These are phyloP conservation scores for Ondatra zibethicus DNA, from an alignment of 2,113 vertebrate genomes.

Conservation along the genomic window DNA sequence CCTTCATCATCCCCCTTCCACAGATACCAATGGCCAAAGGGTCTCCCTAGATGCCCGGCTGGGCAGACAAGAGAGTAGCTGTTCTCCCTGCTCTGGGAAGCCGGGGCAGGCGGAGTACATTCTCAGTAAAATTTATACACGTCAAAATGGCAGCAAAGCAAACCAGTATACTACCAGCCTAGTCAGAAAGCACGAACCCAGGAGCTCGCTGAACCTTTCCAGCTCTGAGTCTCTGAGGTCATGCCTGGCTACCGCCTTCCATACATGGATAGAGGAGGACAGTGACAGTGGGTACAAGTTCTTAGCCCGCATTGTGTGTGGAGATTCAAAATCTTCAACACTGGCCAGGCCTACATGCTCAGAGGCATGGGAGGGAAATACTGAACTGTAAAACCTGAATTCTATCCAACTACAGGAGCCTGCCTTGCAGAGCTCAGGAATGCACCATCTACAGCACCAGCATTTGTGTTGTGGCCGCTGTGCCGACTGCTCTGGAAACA, in stretches of 20 bases:
- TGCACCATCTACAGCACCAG: neutral
- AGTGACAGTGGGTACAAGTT: neutral
- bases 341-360: neutral
- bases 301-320: neutral
- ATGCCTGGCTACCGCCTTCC: neutral
- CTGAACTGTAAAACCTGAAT: neutral
- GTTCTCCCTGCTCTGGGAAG: neutral
- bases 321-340: neutral
- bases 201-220: neutral
- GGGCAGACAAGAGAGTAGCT: neutral
- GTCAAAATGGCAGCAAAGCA: conserved; percentile 31
- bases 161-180: neutral
- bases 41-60: neutral
- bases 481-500: neutral
- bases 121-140: neutral
- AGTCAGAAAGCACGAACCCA: neutral
- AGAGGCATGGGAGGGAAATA: neutral
- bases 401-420: neutral
- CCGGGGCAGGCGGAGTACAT: neutral
- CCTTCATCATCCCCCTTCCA: neutral
- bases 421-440: neutral
- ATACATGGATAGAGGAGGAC: neutral
- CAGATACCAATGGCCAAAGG: neutral
- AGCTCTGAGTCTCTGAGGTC: neutral
- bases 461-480: neutral